Percentiles rank a stretch among this genome's conserved stretches.
phyloP scores from a whole-genome alignment of 1,140 invertebrate genomes.

The Muscidifurax raptorellus region DNA sequence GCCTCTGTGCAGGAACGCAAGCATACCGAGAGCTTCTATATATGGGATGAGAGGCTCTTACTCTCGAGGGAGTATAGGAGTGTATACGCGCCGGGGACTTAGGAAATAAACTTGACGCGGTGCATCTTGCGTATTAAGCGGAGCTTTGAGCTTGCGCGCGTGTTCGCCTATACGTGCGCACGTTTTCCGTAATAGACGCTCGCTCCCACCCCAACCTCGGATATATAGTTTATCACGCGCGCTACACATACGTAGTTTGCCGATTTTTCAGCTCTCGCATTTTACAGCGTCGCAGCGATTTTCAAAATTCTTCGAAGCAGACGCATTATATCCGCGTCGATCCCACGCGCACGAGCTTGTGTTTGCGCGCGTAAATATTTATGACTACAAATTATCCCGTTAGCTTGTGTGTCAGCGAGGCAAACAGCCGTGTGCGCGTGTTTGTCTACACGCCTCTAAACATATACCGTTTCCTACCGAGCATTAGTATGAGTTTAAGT shows the following conservation, averaged over 20 bases:
- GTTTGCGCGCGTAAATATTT: neutral
- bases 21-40: neutral
- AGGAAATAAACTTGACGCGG: conserved; percentile 5
- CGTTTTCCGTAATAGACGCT: too few relatives aligned
- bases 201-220: too few relatives aligned
- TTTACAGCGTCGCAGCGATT: too few relatives aligned
- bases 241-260: too few relatives aligned
- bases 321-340: neutral
- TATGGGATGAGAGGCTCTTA: neutral
- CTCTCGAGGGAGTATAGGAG: neutral
- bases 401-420: neutral
- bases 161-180: neutral
- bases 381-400: conserved; percentile 1
- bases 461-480: neutral
- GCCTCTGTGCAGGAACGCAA: neutral
- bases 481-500: neutral
- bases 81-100: neutral
- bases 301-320: too few relatives aligned
- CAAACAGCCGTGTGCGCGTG: neutral
- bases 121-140: conserved; percentile 12
- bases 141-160: neutral
- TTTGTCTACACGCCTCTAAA: neutral
- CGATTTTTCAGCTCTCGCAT: too few relatives aligned
- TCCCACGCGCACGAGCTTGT: neutral
- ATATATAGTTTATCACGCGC: too few relatives aligned